Evolutionary conservation across 2,797 vertebrate species (phyloP).

Genomic region (Enoplosus armatus): DNA sequence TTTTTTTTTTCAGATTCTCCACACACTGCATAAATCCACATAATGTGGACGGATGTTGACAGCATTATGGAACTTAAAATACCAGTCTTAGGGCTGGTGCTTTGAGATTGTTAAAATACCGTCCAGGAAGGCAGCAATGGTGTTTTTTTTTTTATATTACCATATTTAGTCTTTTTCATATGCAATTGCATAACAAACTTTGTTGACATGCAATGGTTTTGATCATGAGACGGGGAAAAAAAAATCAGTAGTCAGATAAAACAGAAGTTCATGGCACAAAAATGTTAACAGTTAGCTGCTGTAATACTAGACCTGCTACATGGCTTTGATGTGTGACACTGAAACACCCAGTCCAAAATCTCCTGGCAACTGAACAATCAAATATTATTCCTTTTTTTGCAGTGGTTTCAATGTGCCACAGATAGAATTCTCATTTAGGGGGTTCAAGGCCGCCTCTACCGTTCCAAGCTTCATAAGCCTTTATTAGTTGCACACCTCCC

Average conservation of each 20-base stretch:
- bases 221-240: slow-evolving; percentile 25
- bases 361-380: slow-evolving; percentile 84
- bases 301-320: slow-evolving; percentile 68
- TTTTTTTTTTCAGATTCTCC: slow-evolving; percentile 39
- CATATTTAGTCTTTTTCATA: slow-evolving; percentile 52
- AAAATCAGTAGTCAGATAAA: slow-evolving; percentile 52
- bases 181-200: slow-evolving; percentile 40
- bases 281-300: slow-evolving; percentile 61
- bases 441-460: slow-evolving; percentile 56
- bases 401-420: slow-evolving; percentile 79
- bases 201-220: slow-evolving; percentile 53
- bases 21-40: slow-evolving; percentile 57
- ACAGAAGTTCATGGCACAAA: slow-evolving; percentile 55
- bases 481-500: slow-evolving; percentile 66
- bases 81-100: slow-evolving; percentile 46
- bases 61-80: slow-evolving; percentile 56
- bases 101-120: slow-evolving; percentile 41
- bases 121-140: slow-evolving; percentile 14
- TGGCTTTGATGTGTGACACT: slow-evolving; percentile 84
- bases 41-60: slow-evolving; percentile 54
- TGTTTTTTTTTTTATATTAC: slow-evolving; percentile 40
- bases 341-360: slow-evolving; percentile 73
- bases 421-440: slow-evolving; percentile 63
- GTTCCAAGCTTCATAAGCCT: slow-evolving; percentile 32
- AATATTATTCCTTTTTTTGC: slow-evolving; percentile 60